These are phyloP conservation scores for Urocolius indicus DNA, from an alignment of 2,113 vertebrate species.

Conservation along the genomic window DNA sequence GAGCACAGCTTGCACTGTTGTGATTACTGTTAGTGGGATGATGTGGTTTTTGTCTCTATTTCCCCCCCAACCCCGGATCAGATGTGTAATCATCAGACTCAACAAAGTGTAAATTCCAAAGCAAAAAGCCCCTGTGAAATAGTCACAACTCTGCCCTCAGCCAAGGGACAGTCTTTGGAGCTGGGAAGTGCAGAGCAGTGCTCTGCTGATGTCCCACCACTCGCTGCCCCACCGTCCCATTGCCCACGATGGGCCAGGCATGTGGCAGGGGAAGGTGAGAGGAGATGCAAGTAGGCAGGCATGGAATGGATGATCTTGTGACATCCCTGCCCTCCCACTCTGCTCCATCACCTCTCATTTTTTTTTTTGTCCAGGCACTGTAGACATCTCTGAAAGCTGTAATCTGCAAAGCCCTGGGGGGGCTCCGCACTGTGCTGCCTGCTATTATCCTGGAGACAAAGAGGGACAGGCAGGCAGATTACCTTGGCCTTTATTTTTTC, in stretches of 20 bases:
- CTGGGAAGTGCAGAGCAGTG: neutral
- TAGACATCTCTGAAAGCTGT: slow-evolving; percentile 48
- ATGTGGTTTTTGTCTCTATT: neutral
- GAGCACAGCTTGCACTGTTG: neutral
- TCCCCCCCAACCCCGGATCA: neutral
- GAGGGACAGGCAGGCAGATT: slow-evolving; percentile 57
- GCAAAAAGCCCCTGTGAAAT: neutral
- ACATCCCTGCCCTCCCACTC: neutral
- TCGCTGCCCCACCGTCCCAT: neutral
- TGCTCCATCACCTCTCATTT: slow-evolving; percentile 36
- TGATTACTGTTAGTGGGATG: neutral
- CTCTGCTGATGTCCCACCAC: neutral
- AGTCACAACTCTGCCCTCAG: neutral
- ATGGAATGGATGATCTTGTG: neutral
- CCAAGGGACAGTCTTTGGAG: neutral
- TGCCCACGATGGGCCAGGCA: neutral
- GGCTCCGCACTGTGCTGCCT: slow-evolving; percentile 5
- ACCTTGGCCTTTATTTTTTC: slow-evolving; percentile 64
- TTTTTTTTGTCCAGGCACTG: slow-evolving; percentile 35
- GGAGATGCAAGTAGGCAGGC: neutral
- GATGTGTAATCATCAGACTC: neutral
- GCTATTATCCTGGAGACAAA: slow-evolving; percentile 61
- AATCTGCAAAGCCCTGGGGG: slow-evolving; percentile 53
- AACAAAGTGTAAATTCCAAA: neutral
- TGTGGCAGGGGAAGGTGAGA: neutral